Evolutionary conservation across 2,113 vertebrate genomes (phyloP), one percentile per base, ranked within the genome.

Genomic region (Chroicocephalus ridibundus): DNA sequence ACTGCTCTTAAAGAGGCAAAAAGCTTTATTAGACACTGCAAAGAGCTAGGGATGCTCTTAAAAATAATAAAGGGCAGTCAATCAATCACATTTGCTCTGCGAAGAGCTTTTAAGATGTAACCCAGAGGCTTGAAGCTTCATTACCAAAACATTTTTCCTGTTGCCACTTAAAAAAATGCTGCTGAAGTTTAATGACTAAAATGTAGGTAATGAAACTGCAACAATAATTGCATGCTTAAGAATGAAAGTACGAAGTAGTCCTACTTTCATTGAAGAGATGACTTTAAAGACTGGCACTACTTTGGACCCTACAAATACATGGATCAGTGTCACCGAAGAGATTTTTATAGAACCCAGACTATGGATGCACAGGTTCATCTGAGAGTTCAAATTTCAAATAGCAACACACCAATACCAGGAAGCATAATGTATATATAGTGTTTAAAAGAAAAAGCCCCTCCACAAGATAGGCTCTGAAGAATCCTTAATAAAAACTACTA

Each of bases 31-130:
- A 81, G 68, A 82, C n/a, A 90, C 42, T 88, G 71, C 49, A 88
- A 87, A 93, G 84, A 82, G 78, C 78, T 74, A 77, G 26, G 40
- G 54, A 88, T 92, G 82, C 94, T 95, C 88, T 97, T 96, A 92
- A 95, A 93, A 92, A 96, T 88, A 85, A 87, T 85, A 74, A 90
- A 82, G 64, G 58, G 32, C 66, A 91, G 84, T 40, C 60, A 86
- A 84, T 81, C 79, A 89, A 94, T 58, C 68, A 62, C 60, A 69
- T 96, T 88, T 95, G 31, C 68, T 93, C 81, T 95, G 83, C 14
- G 10, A 94, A 91, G 74, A 86, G 81, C 97, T 89, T 97, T 95
- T 97, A 98, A 98, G 97, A 97, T 94, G 97, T 93, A 98, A 98
- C 96, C 97, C 97, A 98, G 90, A 94, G 86, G 91, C n/a, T 5